Percentiles rank a stretch among this genome's conserved stretches.
phyloP scores from a whole-genome alignment of 2,797 vertebrate species.

The Ceyx erithaca region DNA sequence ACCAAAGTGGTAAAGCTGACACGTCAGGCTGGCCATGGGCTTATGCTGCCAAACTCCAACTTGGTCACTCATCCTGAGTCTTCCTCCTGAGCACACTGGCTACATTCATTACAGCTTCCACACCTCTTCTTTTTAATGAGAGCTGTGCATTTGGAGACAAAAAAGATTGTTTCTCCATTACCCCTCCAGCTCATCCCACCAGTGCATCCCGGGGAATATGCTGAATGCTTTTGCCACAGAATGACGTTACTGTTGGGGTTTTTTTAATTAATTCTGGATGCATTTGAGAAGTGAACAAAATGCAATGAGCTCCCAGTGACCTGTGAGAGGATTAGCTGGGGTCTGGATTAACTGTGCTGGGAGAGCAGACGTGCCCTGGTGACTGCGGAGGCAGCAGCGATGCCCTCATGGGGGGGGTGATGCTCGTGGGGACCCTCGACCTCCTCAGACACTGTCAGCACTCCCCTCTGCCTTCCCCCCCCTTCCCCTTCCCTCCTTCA shows the following conservation, averaged over 20 bases:
- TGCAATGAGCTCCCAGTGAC: slow-evolving; percentile 48
- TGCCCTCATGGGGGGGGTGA: neutral
- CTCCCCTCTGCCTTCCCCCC: neutral
- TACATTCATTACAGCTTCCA: neutral
- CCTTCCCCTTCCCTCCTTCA: no score
- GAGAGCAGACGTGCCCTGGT: neutral
- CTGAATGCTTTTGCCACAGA: neutral
- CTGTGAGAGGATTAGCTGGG: slow-evolving; percentile 58
- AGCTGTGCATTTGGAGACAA: neutral
- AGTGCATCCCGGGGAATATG: neutral
- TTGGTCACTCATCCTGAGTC: rapidly evolving
- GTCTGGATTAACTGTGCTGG: slow-evolving; percentile 62
- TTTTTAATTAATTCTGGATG: slow-evolving; percentile 49
- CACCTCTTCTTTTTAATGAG: neutral
- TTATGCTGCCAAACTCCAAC: neutral
- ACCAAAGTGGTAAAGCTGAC: neutral
- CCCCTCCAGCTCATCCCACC: rapidly evolving
- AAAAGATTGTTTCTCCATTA: neutral
- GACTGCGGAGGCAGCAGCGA: rapidly evolving
- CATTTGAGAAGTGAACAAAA: slow-evolving; percentile 49
- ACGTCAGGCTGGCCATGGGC: neutral
- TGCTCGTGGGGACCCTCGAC: neutral
- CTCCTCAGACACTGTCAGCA: rapidly evolving
- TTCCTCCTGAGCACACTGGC: neutral
- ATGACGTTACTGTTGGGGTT: neutral